Percentiles rank a stretch among this genome's conserved stretches.
These are phyloP conservation scores for Glossosoma conforme DNA, from an alignment of 1,140 invertebrate genomes.

Conservation along the genomic window DNA sequence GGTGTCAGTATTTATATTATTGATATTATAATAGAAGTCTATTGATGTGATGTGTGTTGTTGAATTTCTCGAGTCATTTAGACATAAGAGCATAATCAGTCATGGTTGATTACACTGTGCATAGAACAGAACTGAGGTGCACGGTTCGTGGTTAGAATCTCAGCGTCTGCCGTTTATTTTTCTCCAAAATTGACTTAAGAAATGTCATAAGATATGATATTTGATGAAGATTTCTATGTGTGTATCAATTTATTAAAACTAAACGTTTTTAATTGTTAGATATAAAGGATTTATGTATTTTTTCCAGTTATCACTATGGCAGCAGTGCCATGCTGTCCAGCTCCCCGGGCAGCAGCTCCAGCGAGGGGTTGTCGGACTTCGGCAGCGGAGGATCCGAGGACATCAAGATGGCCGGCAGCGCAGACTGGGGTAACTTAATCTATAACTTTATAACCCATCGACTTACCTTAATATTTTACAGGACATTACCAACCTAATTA, in stretches of 20 bases:
- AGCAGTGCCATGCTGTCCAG: conserved; percentile 22
- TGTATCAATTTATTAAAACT: not conserved
- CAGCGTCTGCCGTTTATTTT: no score
- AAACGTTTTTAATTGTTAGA: not conserved
- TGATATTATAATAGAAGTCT: no score
- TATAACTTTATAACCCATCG: no score
- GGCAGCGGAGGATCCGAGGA: conserved; percentile 17
- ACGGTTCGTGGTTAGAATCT: no score
- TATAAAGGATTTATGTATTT: conserved; percentile 8
- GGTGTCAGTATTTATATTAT: no score
- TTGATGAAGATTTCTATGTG: no score
- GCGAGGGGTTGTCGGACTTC: conserved; percentile 19
- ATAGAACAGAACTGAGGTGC: no score
- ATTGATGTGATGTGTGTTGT: no score
- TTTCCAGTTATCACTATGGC: conserved; percentile 22
- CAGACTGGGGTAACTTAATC: conserved; percentile 23
- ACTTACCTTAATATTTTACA: no score
- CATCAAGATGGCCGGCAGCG: conserved; percentile 13
- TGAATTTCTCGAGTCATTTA: no score
- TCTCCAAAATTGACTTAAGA: not conserved
- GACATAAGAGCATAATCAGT: not conserved
- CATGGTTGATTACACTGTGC: no score
- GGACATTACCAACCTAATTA: no score
- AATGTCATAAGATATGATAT: not conserved
- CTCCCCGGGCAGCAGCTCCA: conserved; percentile 22